Base-by-base conservation (phyloP, 2,888 invertebrate genomes). In the Diogma glabrata region DNA sequence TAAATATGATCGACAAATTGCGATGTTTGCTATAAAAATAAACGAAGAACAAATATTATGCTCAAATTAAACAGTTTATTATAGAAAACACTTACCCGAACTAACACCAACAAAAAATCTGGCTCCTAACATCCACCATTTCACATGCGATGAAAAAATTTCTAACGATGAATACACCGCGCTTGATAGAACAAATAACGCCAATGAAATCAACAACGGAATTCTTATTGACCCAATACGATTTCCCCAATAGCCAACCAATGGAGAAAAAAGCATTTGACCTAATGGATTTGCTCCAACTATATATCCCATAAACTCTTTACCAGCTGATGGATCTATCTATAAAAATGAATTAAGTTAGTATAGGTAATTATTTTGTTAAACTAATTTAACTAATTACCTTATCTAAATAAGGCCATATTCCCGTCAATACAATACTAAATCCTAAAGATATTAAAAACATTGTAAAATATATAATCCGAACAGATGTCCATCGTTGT, bases 371-470 rank as follows among this genome's bases (percentile, higher is more conserved):
- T n/a, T n/a, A n/a, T n/a, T n/a, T n/a, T n/a, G n/a, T n/a, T n/a
- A n/a, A n/a, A n/a, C n/a, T n/a, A n/a, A n/a, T n/a, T n/a, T n/a
- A n/a, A n/a, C n/a, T n/a, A n/a, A n/a, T 66, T 72, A 89, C 90
- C 79, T 87, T 87, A 64, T 84, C 81, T 52, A 91, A 76, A 66
- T 87, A 91, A 2, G 90, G 90, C 87, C 87, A 91, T 46, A 90
- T 85, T 51, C 89, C 89, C 1, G 90, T 89, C 43, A 91, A 74
- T 58, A 87, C 82, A 58, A 90, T 87, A 66, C 89, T 89, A 70
- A 90, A 90, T 22, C 88, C 90, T 48, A 91, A 72, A 0, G 88
- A 87, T 81, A 90, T 89, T 57, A 89, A 77, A 71, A 91, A 90
- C 83, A 89, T 88, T 51, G 89, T 89, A 68, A 88, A 88, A 70